Conservation (phyloP, 2,888 invertebrate genomes). For the Macropis europaea region DNA sequence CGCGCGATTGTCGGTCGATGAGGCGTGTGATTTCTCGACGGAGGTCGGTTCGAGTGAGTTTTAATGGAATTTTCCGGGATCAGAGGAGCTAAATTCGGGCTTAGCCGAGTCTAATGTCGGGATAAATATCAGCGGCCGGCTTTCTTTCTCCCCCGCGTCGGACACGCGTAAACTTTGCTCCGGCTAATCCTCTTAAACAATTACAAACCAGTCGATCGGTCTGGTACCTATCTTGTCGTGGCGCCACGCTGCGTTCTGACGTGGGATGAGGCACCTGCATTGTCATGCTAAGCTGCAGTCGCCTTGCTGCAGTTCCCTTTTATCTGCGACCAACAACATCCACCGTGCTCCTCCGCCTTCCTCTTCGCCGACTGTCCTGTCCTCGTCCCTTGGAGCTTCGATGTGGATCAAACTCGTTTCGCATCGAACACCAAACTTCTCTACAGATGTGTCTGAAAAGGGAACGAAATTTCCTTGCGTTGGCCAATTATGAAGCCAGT, state of each 20-base stretch:
- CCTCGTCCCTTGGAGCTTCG: constrained; percentile 6
- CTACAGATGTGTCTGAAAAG: no score
- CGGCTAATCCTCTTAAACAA: constrained; percentile 76
- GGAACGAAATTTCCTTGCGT: no score
- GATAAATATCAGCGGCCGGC: constrained; percentile 62
- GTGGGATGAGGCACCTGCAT: constrained; percentile 80
- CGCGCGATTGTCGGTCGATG: constrained; percentile 29
- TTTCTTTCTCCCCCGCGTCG: constrained; percentile 33
- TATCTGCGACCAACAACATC: constrained; percentile 66
- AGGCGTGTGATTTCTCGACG: constrained; percentile 57
- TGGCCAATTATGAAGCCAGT: no score
- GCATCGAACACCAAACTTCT: no score
- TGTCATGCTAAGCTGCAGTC: constrained; percentile 76
- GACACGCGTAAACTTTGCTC: constrained; percentile 67
- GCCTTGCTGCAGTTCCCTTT: constrained; percentile 59
- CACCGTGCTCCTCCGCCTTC: no score
- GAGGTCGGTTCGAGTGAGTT: constrained; percentile 44
- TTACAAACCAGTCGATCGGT: constrained; percentile 72
- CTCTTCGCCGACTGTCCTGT: constrained; percentile 17
- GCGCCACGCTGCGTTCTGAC: constrained; percentile 80
- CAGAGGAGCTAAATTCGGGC: constrained; percentile 65
- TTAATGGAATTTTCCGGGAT: constrained; percentile 65
- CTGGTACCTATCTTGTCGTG: constrained; percentile 68
- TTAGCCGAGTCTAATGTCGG: constrained; percentile 61
- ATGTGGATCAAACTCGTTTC: no score